Percentiles rank a stretch among this genome's conserved stretches.
These are phyloP conservation scores for Austrolebias charrua DNA, from an alignment of 2,797 vertebrate genomes.

Conservation along the genomic window DNA sequence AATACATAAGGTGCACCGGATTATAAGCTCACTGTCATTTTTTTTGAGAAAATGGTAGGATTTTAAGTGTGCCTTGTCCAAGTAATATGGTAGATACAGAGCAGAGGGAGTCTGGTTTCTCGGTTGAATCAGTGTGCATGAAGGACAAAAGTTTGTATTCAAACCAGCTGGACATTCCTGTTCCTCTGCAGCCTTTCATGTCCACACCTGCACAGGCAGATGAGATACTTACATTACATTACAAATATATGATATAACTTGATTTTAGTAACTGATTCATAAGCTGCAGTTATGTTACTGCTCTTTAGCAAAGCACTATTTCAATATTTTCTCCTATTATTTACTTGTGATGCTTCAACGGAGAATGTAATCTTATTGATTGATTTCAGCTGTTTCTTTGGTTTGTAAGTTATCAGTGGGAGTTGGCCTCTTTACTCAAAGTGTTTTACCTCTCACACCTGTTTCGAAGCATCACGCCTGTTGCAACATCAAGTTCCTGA, in stretches of 20 bases:
- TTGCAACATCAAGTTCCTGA: constrained; percentile 14
- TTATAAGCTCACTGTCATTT: too few species aligned
- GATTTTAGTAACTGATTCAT: not conserved
- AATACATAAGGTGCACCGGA: too few species aligned
- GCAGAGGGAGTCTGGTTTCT: not conserved
- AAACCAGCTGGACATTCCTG: constrained; percentile 49
- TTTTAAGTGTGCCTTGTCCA: too few species aligned
- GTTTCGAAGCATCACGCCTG: not conserved
- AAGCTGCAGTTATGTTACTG: not conserved
- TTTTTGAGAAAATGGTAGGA: too few species aligned
- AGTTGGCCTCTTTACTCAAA: not conserved
- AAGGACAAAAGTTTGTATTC: constrained; percentile 10
- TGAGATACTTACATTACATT: not conserved
- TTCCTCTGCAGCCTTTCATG: constrained; percentile 20
- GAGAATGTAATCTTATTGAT: too few species aligned
- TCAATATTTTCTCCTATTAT: not conserved
- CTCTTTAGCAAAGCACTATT: not conserved
- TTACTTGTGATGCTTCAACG: not conserved
- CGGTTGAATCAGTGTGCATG: not conserved
- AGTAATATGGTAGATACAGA: too few species aligned
- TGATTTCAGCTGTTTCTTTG: not conserved
- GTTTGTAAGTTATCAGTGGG: too few species aligned
- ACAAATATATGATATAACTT: not conserved
- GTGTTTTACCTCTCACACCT: not conserved
- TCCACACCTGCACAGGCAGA: constrained; percentile 3